Evolutionary conservation across 1,140 invertebrate genomes (phyloP), one percentile per base, ranked within the genome.

Genomic region (Atta texana): DNA sequence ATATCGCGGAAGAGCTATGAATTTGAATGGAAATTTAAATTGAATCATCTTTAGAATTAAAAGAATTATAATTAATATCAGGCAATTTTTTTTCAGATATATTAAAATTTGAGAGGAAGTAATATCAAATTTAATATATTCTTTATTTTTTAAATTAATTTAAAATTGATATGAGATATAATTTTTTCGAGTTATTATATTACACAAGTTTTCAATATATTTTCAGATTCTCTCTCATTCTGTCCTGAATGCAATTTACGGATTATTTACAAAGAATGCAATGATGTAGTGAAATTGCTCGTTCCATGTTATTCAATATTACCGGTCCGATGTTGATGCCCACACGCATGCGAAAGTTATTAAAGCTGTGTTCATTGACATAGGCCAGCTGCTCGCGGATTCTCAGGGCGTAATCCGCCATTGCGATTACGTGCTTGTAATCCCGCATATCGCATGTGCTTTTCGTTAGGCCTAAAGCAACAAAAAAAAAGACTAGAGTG

Each of bases 291-390:
- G 51, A 51, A 34, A 85, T 85, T 63, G 31, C 53, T 77, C 34
- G 53, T 12, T 72, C 34, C 21, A 44, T 5, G 31, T 31, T 44
- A 14, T 80, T 57, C 12, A 53, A 74, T 24, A 82, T 89, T 91
- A 91, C 98, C 8, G 98, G 98, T 0, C 99, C 99, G 88, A 99
- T 97, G 95, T 98, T 99, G 93, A 99, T 98, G 71, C 98, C 98
- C 88, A 99, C 98, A 89, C 98, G 96, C 92, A 99, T 97, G 85
- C 98, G 97, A 95, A 99, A 99, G 95, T 98, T 98, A 95, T 99
- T 99, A 95, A 99, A 99, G 3, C 98, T 99, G 95, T 99, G 98
- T 94, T 98, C 97, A 95, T 99, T 99, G 87, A 99, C 98, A 94
- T 98, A 97, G 86, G 97, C 96, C 88, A 99, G 96, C 95, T 99